phyloP scores from a whole-genome alignment of 2,797 vertebrate genomes.

The Cuculus canorus region DNA sequence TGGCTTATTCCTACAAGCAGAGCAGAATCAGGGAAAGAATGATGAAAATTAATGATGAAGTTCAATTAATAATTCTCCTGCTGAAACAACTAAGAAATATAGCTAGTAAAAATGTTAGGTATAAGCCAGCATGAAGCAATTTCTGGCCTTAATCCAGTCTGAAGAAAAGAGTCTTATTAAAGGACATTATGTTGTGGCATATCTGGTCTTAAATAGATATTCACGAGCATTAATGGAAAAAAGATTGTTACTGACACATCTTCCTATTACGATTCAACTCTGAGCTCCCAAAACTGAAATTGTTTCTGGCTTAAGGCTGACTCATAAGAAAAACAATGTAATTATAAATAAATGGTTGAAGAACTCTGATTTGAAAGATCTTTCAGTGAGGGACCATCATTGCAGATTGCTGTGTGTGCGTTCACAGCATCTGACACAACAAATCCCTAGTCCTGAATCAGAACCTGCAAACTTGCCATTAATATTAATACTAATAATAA shows the following conservation, averaged over 20 bases:
- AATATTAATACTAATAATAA: not conserved
- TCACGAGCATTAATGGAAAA: not conserved
- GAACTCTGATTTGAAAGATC: not conserved
- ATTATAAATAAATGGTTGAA: not conserved
- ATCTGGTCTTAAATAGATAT: not conserved
- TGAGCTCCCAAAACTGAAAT: not conserved
- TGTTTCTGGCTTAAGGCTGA: not conserved
- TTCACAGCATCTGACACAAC: not conserved
- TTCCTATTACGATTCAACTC: not conserved
- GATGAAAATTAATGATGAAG: not conserved
- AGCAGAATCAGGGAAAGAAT: not conserved
- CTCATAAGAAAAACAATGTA: not conserved
- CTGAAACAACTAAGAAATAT: not conserved
- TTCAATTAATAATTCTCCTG: not conserved
- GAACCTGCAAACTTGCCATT: not conserved
- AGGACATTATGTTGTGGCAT: not conserved
- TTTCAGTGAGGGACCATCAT: not conserved
- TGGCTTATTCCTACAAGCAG: not conserved
- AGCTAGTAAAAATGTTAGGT: not conserved
- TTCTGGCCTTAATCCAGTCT: not conserved
- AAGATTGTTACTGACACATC: not conserved
- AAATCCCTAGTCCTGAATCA: not conserved
- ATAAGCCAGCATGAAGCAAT: not conserved
- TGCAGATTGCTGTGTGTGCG: rapidly evolving
- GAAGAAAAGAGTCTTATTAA: not conserved